Percentiles rank a stretch among this genome's conserved stretches.
phyloP scores from a whole-genome alignment of 2,797 vertebrate genomes.

The Acrossocheilus fasciatus region DNA sequence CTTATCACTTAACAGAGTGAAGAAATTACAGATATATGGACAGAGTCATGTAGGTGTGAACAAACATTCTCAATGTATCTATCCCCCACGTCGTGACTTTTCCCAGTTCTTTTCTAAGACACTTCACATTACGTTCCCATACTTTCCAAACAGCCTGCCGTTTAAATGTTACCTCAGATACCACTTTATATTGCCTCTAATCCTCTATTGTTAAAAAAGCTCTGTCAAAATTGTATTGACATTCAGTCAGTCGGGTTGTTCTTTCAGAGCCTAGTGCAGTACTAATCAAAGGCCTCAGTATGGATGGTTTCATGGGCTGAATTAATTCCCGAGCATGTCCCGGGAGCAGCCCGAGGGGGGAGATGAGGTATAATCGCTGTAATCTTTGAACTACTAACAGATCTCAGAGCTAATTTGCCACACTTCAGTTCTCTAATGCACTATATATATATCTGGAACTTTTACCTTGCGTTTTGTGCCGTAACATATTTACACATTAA shows the following conservation, averaged over 20 bases:
- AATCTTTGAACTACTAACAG: slow-evolving; percentile 36
- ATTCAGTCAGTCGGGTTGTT: slow-evolving; percentile 33
- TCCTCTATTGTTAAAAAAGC: slow-evolving; percentile 25
- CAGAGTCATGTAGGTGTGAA: slow-evolving; percentile 10
- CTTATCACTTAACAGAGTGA: neutral
- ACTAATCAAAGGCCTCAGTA: slow-evolving; percentile 36
- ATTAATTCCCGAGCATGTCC: slow-evolving; percentile 24
- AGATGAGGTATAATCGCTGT: slow-evolving; percentile 25
- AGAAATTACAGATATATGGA: neutral
- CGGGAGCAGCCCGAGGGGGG: neutral
- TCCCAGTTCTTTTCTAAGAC: neutral
- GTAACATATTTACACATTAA: neutral
- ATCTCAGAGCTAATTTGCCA: slow-evolving; percentile 24
- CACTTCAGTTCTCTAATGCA: slow-evolving; percentile 9
- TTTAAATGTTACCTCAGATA: slow-evolving; percentile 49
- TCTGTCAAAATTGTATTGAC: slow-evolving; percentile 39
- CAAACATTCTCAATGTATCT: slow-evolving; percentile 6
- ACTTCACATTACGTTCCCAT: neutral
- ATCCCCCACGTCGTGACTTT: neutral
- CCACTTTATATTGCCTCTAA: slow-evolving; percentile 19
- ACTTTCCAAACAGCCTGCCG: neutral
- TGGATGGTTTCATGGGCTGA: slow-evolving; percentile 29
- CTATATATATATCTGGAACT: neutral
- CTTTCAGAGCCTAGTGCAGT: slow-evolving; percentile 21
- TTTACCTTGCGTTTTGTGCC: neutral